These are phyloP conservation scores for Amiota mariae DNA, from an alignment of 2,888 invertebrate genomes.

Conservation along the genomic window DNA sequence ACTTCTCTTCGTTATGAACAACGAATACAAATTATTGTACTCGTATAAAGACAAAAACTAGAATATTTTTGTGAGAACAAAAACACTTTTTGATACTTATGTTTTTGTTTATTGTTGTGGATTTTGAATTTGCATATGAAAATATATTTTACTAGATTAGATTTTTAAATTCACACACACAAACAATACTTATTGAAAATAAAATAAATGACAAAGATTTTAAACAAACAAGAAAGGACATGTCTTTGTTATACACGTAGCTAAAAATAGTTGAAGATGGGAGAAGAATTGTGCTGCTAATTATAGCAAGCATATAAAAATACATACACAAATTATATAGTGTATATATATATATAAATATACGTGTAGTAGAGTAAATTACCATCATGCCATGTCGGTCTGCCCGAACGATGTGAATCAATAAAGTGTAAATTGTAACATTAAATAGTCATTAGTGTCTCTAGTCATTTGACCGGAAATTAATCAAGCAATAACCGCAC, in stretches of 20 bases:
- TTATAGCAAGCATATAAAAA: too few relatives aligned
- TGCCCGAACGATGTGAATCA: constrained; percentile 43
- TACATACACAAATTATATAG: neutral
- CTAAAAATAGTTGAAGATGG: too few relatives aligned
- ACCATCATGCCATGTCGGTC: too few relatives aligned
- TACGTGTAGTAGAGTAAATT: neutral
- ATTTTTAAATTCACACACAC: neutral
- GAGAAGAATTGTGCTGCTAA: too few relatives aligned
- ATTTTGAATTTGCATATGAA: constrained; percentile 4
- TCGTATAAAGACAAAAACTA: too few relatives aligned
- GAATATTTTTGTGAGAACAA: too few relatives aligned
- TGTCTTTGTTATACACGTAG: too few relatives aligned
- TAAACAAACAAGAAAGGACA: too few relatives aligned
- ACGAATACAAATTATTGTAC: too few relatives aligned
- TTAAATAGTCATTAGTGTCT: constrained; percentile 67
- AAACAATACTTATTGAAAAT: neutral
- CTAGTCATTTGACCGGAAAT: constrained; percentile 65
- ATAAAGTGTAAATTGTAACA: constrained; percentile 67
- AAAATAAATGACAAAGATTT: too few relatives aligned
- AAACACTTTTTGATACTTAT: too few relatives aligned
- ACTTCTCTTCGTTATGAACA: too few relatives aligned
- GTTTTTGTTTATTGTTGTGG: neutral
- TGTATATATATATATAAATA: neutral
- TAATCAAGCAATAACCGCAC: constrained; percentile 67
- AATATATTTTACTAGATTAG: neutral